Percentiles rank a stretch among this genome's conserved stretches.
Conservation (phyloP, 2,888 invertebrate species). For the Linyphia triangularis region DNA sequence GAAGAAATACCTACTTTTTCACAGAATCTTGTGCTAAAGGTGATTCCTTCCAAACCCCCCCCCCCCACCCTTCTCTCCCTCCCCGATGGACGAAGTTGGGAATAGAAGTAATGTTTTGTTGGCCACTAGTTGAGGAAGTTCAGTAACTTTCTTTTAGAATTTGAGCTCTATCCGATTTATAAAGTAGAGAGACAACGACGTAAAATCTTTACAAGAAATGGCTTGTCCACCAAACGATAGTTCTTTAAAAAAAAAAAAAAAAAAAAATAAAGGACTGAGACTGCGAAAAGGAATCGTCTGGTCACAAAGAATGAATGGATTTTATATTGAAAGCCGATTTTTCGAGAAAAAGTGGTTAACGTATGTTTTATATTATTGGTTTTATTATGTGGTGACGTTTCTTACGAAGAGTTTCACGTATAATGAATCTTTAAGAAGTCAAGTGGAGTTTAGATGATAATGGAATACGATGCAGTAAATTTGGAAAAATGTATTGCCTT, state of each 20-base stretch:
- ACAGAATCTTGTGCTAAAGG: constrained; percentile 5
- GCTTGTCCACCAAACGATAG: too few species aligned
- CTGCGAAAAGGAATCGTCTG: background rate
- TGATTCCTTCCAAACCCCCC: background rate
- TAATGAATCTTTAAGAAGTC: too few species aligned
- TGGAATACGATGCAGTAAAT: too few species aligned
- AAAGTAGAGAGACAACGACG: constrained; percentile 1
- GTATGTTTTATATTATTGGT: too few species aligned
- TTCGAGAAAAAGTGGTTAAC: background rate
- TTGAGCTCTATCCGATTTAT: constrained; percentile 1
- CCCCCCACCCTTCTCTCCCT: constrained; percentile 10
- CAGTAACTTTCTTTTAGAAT: background rate
- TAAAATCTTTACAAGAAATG: constrained; percentile 50
- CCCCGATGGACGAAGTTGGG: constrained; percentile 1
- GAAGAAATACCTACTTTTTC: constrained; percentile 36
- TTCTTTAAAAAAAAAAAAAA: too few species aligned
- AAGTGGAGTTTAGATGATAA: too few species aligned
- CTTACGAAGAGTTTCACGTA: too few species aligned
- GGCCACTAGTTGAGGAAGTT: constrained; percentile 61
- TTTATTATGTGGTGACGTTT: too few species aligned
- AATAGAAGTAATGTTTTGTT: constrained; percentile 64
- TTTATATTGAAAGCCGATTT: background rate
- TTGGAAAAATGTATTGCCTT: too few species aligned
- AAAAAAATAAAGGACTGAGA: too few species aligned
- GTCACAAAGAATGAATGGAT: constrained; percentile 31